These are phyloP conservation scores for Ictalurus furcatus DNA, from an alignment of 2,113 vertebrate species.

Conservation along the genomic window DNA sequence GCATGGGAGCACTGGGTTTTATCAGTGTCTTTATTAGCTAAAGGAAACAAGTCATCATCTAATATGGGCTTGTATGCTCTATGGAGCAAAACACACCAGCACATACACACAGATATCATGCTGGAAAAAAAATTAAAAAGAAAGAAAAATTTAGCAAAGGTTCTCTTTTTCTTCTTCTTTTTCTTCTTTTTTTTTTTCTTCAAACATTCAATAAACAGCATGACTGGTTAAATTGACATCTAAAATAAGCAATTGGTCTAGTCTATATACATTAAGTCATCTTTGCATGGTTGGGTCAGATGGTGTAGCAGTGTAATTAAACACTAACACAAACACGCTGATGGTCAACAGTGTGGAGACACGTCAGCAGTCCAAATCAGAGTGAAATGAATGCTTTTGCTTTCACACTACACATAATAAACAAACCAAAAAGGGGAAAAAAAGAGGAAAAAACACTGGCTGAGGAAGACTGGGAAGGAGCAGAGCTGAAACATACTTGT, in stretches of 20 bases:
- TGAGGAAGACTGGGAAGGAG: neutral
- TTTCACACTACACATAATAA: neutral
- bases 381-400: too few species aligned
- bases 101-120: neutral
- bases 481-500: neutral
- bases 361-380: neutral
- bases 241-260: neutral
- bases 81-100: constrained; percentile 48
- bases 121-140: neutral
- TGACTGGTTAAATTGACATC: neutral
- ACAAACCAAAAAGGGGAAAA: neutral
- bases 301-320: neutral
- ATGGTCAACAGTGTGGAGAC: neutral
- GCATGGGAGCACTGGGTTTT: constrained; percentile 47
- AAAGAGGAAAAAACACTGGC: neutral
- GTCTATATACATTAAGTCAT: neutral
- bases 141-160: neutral
- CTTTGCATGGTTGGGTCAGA: neutral
- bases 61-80: constrained; percentile 23
- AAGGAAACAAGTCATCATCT: constrained; percentile 57
- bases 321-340: neutral
- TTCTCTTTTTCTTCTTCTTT: too few species aligned
- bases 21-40: constrained; percentile 55
- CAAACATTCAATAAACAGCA: neutral
- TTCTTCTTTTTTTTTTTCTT: neutral